Evolutionary conservation across 2,888 invertebrate species (phyloP), one percentile per base, ranked within the genome.

Genomic region (Parnassius apollo): DNA sequence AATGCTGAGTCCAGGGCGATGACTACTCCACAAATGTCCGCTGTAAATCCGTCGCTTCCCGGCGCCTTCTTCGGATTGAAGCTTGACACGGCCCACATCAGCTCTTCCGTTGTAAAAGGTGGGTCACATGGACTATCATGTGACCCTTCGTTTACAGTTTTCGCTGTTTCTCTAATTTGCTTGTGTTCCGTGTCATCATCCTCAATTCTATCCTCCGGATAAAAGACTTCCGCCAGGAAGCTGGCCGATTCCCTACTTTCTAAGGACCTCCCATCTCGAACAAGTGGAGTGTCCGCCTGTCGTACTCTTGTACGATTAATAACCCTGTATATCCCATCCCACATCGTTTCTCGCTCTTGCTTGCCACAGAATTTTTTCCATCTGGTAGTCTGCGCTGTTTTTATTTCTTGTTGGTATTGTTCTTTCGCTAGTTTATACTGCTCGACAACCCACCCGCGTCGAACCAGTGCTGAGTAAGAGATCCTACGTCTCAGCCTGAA

Each of bases 291-390:
- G 7, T 68, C 66, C n/a, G 65, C 65, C n/a, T 64, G 46, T n/a
- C 61, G 57, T 10, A n/a, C 46, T 0, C 8, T 13, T 0, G 64
- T 65, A n/a, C 53, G 65, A 9, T 35, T 44, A 7, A 68, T 60
- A 0, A 68, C 62, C 42, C 67, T 64, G 13, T 67, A 67, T 1
- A 69, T 67, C 1, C 66, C 65, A 42, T 69, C 66, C 66, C 67
- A 69, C 50, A 69, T 54, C n/a, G 65, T 65, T 22, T 69, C 67
- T 42, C 57, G 56, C 1, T 68, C 64, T n/a, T 71, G 69, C n/a
- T n/a, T 65, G 7, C 46, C 9, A 51, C 69, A 71, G 54, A 68
- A 70, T 1, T 60, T 50, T 44, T 68, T 71, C 69, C 70, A 71
- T 25, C 61, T 66, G 2, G 22, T 12, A 1, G 64, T 71, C 42